Evolutionary conservation across 2,797 vertebrate species (phyloP), one percentile per base, ranked within the genome.

Genomic region (Carapus acus): DNA sequence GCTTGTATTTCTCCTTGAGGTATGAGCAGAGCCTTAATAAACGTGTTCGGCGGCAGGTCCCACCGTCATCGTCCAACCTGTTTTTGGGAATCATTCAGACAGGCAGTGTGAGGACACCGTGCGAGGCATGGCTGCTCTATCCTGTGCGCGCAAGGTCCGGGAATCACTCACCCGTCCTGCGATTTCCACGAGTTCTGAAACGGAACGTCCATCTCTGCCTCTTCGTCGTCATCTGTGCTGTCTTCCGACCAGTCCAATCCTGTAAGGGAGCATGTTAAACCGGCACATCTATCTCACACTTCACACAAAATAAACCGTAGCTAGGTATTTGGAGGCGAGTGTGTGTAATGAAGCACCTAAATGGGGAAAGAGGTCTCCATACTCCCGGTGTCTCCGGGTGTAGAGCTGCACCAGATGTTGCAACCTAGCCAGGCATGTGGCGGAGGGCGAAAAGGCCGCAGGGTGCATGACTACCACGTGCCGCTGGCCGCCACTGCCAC

Each of bases 221-320:
- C 85, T 48, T 93, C 92, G 21, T 88, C 83, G 9, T 96, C 92
- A 65, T 95, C 93, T 66, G 90, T 91, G 54, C 96, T 98, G 78
- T 98, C 96, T 83, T 99, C 96, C 61, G 96, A 99, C 96, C 96
- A 99, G 83, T 99, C 96, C 86, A 99, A 76, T 62, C 96, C 96
- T 98, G 79, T 21, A 69, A 76, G 37, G 73, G 8, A 76, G 58
- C 19, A 27, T 45, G 69, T 85, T 78, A 82, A 70, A 54, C 16
- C 43, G 45, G 49, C 56, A 54, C 29, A 7, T 52, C 33, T 31
- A 23, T 43, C 42, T 62, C 20, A 15, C 36, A 21, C 20, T 18
- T 52, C 6, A 38, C 52, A 48, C 43, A 63, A 15, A 44, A 19
- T 19, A 20, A 8, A 9, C 45, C 15, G 21, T 14, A 27, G 24